Percentiles rank a stretch among this genome's conserved stretches.
phyloP scores from a whole-genome alignment of 2,888 invertebrate species.

The Digitonthophagus gazella region DNA sequence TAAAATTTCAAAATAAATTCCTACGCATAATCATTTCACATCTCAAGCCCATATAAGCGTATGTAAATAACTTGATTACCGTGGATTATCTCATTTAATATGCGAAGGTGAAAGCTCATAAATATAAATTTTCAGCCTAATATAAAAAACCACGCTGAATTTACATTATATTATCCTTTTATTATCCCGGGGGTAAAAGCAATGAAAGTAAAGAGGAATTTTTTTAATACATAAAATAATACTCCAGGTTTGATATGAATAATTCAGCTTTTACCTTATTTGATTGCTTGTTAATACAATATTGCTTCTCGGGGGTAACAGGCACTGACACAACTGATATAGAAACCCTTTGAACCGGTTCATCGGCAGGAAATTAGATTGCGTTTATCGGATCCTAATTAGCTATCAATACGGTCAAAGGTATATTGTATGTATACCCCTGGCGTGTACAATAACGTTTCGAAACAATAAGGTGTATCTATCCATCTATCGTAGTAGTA shows the following conservation, averaged over 20 bases:
- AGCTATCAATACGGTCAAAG: neutral
- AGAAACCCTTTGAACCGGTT: neutral
- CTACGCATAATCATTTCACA: too few relatives aligned
- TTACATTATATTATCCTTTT: neutral
- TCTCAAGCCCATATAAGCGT: too few relatives aligned
- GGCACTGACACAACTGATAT: neutral
- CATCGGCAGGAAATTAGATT: neutral
- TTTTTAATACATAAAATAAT: too few relatives aligned
- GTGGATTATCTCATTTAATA: neutral
- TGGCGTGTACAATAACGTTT: neutral
- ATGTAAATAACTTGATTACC: neutral
- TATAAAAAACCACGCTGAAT: neutral
- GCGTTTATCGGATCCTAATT: neutral
- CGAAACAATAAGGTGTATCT: neutral
- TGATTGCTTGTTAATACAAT: neutral
- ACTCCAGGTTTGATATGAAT: neutral
- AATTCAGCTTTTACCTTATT: neutral
- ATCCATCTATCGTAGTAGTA: too few relatives aligned
- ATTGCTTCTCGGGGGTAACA: neutral
- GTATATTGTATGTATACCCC: conserved; percentile 1
- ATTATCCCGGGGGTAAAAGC: neutral
- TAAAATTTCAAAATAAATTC: too few relatives aligned
- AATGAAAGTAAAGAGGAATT: neutral
- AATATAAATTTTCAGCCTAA: neutral
- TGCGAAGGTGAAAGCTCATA: too few relatives aligned